Evolutionary conservation across 2,797 vertebrate genomes (phyloP).

Genomic region (Arctocebus calabarensis): DNA sequence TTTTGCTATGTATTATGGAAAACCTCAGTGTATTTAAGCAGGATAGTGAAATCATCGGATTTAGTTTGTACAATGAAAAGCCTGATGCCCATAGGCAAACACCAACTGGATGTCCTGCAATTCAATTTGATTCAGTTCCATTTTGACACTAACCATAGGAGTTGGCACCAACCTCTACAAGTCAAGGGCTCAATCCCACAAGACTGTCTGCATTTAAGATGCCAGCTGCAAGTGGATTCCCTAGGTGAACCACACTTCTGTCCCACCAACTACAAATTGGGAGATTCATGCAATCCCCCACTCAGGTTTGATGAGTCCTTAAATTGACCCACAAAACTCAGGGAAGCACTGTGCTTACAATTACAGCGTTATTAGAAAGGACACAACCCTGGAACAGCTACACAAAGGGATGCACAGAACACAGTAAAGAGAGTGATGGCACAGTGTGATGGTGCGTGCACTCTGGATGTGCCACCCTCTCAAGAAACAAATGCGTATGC

Average conservation of each 20-base stretch:
- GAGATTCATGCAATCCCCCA: neutral
- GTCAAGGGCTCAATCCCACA: neutral
- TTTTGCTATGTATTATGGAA: neutral
- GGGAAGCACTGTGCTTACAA: neutral
- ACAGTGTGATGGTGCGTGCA: neutral
- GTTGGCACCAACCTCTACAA: neutral
- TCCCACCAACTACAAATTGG: neutral
- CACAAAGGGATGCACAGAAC: neutral
- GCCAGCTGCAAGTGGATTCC: neutral
- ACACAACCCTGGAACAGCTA: neutral
- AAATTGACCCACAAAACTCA: neutral
- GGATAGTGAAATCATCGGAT: constrained; percentile 18
- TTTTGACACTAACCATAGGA: neutral
- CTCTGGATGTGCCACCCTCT: neutral
- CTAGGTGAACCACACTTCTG: neutral
- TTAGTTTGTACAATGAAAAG: constrained; percentile 39
- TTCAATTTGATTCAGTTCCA: constrained; percentile 12
- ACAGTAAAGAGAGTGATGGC: neutral
- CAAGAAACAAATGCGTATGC: neutral
- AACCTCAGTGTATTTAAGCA: constrained; percentile 9
- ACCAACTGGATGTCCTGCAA: neutral
- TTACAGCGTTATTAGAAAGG: constrained; percentile 38
- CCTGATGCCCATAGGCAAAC: neutral
- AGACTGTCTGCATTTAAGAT: neutral
- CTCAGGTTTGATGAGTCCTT: neutral